These are phyloP conservation scores for Eidolon dupreanum DNA, from an alignment of 2,797 vertebrate genomes.

Conservation along the genomic window DNA sequence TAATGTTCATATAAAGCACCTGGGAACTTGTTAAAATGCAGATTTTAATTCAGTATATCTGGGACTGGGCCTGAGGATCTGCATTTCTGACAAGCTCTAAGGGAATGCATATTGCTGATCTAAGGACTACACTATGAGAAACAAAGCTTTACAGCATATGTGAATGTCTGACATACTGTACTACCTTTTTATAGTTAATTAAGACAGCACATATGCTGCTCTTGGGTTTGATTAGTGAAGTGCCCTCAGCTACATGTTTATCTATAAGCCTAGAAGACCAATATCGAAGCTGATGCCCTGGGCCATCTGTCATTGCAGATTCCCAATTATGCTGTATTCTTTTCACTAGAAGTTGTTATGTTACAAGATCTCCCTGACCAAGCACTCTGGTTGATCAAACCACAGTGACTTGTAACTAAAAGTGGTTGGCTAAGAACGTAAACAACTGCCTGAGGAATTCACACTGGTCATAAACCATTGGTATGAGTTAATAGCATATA, in stretches of 20 bases:
- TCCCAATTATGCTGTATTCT: not conserved
- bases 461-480: not conserved
- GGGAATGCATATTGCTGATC: not conserved
- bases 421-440: not conserved
- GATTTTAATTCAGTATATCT: not conserved
- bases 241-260: not conserved
- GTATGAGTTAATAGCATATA: not conserved
- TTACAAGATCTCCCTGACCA: conserved; percentile 6
- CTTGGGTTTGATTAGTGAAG: not conserved
- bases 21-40: not conserved
- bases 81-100: not conserved
- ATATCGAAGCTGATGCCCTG: conserved; percentile 16
- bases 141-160: not conserved
- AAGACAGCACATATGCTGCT: not conserved
- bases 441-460: not conserved
- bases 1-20: not conserved
- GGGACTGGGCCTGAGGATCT: not conserved
- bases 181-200: conserved; percentile 33
- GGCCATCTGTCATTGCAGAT: not conserved
- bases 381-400: conserved; percentile 26
- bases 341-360: conserved; percentile 27
- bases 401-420: not conserved
- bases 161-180: not conserved
- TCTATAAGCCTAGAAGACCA: conserved; percentile 13
- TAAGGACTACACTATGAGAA: not conserved